Evolutionary conservation across 2,113 vertebrate genomes (phyloP), one percentile per base, ranked within the genome.

Genomic region (Tretioscincus oriximinensis): DNA sequence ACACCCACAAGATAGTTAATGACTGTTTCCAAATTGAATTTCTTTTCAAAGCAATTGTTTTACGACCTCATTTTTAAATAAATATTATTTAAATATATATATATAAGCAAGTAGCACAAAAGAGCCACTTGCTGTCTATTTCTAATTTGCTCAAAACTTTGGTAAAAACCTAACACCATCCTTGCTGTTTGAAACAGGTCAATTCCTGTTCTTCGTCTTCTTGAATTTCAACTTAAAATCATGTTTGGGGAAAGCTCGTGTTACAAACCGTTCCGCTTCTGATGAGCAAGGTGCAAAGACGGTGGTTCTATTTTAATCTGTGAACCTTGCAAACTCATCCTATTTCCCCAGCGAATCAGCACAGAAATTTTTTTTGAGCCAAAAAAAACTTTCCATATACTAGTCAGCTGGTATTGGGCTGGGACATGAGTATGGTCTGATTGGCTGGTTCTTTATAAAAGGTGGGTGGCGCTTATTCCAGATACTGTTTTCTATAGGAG

Each of bases 401-500:
- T 22, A 58, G 47, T 41, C 4, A 31, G 45, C 51, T 76, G n/a
- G 7, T 45, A 65, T 20, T 5, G 18, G 65, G 47, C 4, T 28
- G 35, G 67, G 80, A 41, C 51, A 49, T 20, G 24, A 60, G 54
- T 51, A 18, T 31, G 51, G 31, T 26, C 12, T 58, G 28, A 79
- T 80, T 31, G 51, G 63, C 73, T 76, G 77, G 22, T 51, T 74
- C 9, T 2, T 41, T 28, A 67, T 29, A 73, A 7, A 54, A 51
- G 3, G 45, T 21, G 49, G 79, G 16, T 71, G 66, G 80, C 47
- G 35, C 18, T 60, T 16, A 47, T 29, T 75, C 9, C 26, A 60
- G n/a, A 81, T 45, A n/a, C 63, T 31, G 73, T 65, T 73, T 76
- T 26, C 65, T 8, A 14, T 76, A 69, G 64, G 80, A 81, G 28